A percentile compares a stretch with the other conserved stretches of the same genome.
phyloP scores from a whole-genome alignment of 1,140 invertebrate species.

The Drosophila takahashii region DNA sequence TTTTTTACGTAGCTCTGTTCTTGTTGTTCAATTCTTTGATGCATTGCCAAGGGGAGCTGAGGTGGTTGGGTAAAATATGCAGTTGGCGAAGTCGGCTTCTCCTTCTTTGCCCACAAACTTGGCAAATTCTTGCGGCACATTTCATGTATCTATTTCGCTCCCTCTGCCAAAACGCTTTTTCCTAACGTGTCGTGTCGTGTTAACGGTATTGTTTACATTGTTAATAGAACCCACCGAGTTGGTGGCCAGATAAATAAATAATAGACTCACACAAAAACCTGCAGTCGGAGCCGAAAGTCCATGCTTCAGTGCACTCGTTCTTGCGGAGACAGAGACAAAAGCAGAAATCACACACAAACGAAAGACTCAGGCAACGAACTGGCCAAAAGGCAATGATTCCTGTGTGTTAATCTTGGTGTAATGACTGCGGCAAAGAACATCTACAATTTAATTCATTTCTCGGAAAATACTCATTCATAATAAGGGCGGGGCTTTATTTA shows the following conservation, averaged over 20 bases:
- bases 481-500: slow-evolving; percentile 13
- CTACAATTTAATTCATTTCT: slow-evolving; percentile 39
- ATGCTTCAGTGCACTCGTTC: slow-evolving; percentile 55
- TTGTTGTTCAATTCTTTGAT: slow-evolving; percentile 59
- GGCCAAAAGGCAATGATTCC: slow-evolving; percentile 33
- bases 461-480: slow-evolving; percentile 12
- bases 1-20: slow-evolving; percentile 32
- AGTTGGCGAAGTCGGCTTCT: slow-evolving; percentile 40
- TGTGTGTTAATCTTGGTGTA: slow-evolving; percentile 22
- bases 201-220: slow-evolving; percentile 81
- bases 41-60: slow-evolving; percentile 34
- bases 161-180: slow-evolving; percentile 19
- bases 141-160: slow-evolving; percentile 34
- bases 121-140: slow-evolving; percentile 65
- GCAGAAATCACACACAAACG: slow-evolving; percentile 42
- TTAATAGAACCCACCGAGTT: slow-evolving; percentile 69
- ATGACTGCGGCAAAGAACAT: slow-evolving; percentile 19
- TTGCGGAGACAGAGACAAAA: slow-evolving; percentile 25
- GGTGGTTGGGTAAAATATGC: slow-evolving; percentile 39
- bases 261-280: slow-evolving; percentile 50
- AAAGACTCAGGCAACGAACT: slow-evolving; percentile 78
- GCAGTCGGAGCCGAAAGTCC: slow-evolving; percentile 45
- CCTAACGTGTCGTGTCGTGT: slow-evolving; percentile 59
- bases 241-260: slow-evolving; percentile 71
- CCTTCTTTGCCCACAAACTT: slow-evolving; percentile 21